Evolutionary conservation across 2,797 vertebrate species (phyloP).

Genomic region (Crocidura indochinensis): DNA sequence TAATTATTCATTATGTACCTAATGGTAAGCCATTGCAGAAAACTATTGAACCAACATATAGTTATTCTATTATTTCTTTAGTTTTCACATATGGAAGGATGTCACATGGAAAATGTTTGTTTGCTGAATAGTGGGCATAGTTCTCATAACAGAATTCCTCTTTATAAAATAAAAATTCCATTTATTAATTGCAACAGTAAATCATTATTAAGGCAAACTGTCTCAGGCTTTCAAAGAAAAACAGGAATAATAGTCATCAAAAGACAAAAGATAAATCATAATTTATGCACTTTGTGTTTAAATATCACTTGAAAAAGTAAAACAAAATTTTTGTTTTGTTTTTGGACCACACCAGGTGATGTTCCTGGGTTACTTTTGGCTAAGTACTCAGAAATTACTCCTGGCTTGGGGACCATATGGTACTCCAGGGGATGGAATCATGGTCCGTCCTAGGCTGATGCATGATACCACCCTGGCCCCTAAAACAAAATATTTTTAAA

Average conservation of each 20-base stretch:
- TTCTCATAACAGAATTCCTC: neutral
- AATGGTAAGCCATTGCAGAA: neutral
- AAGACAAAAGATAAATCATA: neutral
- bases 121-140: neutral
- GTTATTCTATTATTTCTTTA: neutral
- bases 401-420: too few species aligned
- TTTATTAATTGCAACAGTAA: neutral
- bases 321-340: neutral
- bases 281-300: slow-evolving; percentile 22
- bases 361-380: too few species aligned
- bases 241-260: neutral
- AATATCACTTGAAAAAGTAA: slow-evolving; percentile 48
- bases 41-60: neutral
- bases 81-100: neutral
- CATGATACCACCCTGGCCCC: too few species aligned
- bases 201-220: neutral
- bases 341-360: too few species aligned
- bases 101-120: neutral
- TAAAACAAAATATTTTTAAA: neutral
- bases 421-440: too few species aligned
- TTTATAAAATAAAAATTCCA: neutral
- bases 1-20: slow-evolving; percentile 14
- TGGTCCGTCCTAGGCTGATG: too few species aligned
- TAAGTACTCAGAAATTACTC: too few species aligned
- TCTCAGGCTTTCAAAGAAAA: neutral